A percentile compares a stretch with the other conserved stretches of the same genome.
These are phyloP conservation scores for Tachina lurida DNA, from an alignment of 2,888 invertebrate species.

Conservation along the genomic window DNA sequence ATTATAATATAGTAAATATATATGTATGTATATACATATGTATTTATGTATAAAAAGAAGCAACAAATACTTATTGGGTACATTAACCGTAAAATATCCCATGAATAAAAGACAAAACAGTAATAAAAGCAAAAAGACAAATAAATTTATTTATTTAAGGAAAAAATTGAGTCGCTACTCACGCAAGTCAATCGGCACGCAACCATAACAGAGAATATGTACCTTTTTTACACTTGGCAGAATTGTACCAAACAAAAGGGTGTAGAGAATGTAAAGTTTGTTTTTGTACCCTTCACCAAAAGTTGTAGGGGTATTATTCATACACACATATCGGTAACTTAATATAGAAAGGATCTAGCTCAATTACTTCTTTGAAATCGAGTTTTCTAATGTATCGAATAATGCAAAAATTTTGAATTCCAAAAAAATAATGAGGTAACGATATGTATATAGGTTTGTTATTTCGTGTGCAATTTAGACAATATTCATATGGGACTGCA, in stretches of 20 bases:
- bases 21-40: neutral
- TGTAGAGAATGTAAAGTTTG: neutral
- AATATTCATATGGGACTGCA: too few relatives aligned
- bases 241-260: neutral
- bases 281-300: neutral
- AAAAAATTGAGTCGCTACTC: neutral
- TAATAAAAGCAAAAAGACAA: neutral
- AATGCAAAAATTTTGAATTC: too few relatives aligned
- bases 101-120: neutral
- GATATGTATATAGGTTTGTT: too few relatives aligned
- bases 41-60: neutral
- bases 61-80: neutral
- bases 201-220: slow-evolving; percentile 4
- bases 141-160: slow-evolving; percentile 21
- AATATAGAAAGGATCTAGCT: too few relatives aligned
- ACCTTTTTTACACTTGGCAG: neutral
- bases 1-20: neutral
- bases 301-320: too few relatives aligned
- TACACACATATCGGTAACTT: too few relatives aligned
- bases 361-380: too few relatives aligned
- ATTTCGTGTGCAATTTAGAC: too few relatives aligned
- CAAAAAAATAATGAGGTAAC: too few relatives aligned
- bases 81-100: slow-evolving; percentile 16
- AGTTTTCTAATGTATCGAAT: too few relatives aligned
- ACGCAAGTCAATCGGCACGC: slow-evolving; percentile 15